These are phyloP conservation scores for Cyclina sinensis DNA, from an alignment of 1,140 invertebrate species.

Conservation along the genomic window DNA sequence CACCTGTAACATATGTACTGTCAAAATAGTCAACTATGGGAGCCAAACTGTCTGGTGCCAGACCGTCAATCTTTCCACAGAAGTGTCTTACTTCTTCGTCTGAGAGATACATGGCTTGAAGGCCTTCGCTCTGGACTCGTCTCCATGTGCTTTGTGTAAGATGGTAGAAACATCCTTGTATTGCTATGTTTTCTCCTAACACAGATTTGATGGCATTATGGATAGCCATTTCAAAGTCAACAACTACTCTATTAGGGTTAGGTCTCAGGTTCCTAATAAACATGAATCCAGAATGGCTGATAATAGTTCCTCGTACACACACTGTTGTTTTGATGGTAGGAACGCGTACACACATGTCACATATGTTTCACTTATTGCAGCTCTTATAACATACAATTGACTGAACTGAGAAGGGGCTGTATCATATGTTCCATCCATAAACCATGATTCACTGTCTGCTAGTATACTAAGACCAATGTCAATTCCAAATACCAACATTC, in stretches of 20 bases:
- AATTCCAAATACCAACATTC: background rate
- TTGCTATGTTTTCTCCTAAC: background rate
- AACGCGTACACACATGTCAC: background rate
- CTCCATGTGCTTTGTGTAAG: slow-evolving; percentile 36
- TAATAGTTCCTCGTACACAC: background rate
- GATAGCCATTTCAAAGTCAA: background rate
- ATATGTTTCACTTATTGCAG: background rate
- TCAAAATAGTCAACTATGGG: background rate
- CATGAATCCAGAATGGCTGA: slow-evolving; percentile 4
- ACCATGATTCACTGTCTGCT: background rate
- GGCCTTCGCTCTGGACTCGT: background rate
- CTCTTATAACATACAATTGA: slow-evolving; percentile 15
- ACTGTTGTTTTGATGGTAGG: slow-evolving; percentile 29
- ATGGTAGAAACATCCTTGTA: slow-evolving; percentile 25
- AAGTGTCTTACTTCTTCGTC: slow-evolving; percentile 29
- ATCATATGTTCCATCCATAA: slow-evolving; percentile 11
- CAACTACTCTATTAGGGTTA: background rate
- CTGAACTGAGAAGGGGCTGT: background rate
- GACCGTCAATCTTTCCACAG: slow-evolving; percentile 66
- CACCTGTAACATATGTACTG: background rate
- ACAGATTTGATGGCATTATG: background rate
- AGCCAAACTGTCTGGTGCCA: background rate
- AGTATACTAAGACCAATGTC: background rate
- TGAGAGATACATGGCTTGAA: slow-evolving; percentile 6
- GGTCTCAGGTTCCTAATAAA: background rate